Percentiles rank a stretch among this genome's conserved stretches.
Conservation (phyloP, 2,888 invertebrate species). For the Ophion ventricosus region DNA sequence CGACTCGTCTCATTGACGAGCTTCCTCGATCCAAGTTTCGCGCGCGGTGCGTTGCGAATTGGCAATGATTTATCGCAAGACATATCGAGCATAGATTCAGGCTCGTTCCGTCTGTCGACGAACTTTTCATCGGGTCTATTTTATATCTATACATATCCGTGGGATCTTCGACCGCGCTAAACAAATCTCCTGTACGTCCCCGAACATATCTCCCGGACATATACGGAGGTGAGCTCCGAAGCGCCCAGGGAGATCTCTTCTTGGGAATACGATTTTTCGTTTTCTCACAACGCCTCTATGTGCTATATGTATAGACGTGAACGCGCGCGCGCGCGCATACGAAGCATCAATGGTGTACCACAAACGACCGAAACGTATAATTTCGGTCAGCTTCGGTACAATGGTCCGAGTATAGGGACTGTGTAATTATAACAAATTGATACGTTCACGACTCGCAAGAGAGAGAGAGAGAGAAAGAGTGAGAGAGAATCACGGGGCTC, state of each 20-base stretch:
- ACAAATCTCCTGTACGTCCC: constrained; percentile 11
- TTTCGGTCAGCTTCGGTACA: constrained; percentile 72
- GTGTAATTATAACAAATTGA: constrained; percentile 80
- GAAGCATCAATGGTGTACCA: constrained; percentile 53
- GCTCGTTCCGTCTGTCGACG: constrained; percentile 40
- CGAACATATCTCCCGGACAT: neutral
- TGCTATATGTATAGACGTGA: neutral
- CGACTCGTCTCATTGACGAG: constrained; percentile 20
- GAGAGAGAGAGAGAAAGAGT: constrained; percentile 6
- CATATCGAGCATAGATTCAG: constrained; percentile 13
- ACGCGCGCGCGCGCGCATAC: neutral
- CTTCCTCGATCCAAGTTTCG: constrained; percentile 26
- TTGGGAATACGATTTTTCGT: constrained; percentile 34
- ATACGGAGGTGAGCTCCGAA: neutral
- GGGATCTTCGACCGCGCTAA: constrained; percentile 11
- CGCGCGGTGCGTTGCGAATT: constrained; percentile 31
- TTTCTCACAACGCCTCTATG: constrained; percentile 52
- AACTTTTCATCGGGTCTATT: constrained; percentile 40
- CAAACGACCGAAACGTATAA: constrained; percentile 72
- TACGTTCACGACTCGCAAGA: constrained; percentile 69
- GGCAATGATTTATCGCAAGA: constrained; percentile 25
- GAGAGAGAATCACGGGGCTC: neutral
- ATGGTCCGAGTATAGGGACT: constrained; percentile 62
- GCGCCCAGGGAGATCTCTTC: constrained; percentile 1
- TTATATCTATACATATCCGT: neutral